Percentiles rank a stretch among this genome's conserved stretches.
Conservation (phyloP, 1,140 invertebrate genomes). For the Ostrea edulis region DNA sequence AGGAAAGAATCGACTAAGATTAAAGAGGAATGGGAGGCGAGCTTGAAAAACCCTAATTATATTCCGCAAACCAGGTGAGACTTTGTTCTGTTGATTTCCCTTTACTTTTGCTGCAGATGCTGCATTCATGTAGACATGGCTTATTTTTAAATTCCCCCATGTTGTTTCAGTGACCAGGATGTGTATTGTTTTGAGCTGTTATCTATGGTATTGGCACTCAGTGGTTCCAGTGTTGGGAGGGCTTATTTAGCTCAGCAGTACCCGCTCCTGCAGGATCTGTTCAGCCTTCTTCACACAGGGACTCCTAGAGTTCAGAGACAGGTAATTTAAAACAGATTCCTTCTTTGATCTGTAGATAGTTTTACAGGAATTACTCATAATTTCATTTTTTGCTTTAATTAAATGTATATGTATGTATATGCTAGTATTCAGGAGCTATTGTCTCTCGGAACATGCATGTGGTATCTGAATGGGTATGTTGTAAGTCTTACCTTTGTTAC, state of each 20-base stretch:
- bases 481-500: conserved; percentile 18
- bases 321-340: conserved; percentile 79
- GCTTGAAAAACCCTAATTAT: conserved; percentile 37
- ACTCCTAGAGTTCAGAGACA: conserved; percentile 96
- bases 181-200: conserved; percentile 99
- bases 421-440: neutral
- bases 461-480: neutral
- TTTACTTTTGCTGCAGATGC: neutral
- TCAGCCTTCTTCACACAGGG: conserved; percentile 94
- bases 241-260: conserved; percentile 94
- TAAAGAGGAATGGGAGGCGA: conserved; percentile 93
- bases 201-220: conserved; percentile 94
- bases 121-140: neutral
- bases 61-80: neutral
- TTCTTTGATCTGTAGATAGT: neutral
- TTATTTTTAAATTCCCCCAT: neutral
- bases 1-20: conserved; percentile 91
- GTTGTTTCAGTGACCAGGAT: conserved; percentile 79
- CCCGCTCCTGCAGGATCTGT: conserved; percentile 89
- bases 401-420: too few relatives aligned
- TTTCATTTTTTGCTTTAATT: too few relatives aligned
- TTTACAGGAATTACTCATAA: neutral
- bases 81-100: neutral
- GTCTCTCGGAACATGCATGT: neutral
- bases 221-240: conserved; percentile 93